These are phyloP conservation scores for Odontocerum albicorne DNA, from an alignment of 2,888 invertebrate species.

Conservation along the genomic window DNA sequence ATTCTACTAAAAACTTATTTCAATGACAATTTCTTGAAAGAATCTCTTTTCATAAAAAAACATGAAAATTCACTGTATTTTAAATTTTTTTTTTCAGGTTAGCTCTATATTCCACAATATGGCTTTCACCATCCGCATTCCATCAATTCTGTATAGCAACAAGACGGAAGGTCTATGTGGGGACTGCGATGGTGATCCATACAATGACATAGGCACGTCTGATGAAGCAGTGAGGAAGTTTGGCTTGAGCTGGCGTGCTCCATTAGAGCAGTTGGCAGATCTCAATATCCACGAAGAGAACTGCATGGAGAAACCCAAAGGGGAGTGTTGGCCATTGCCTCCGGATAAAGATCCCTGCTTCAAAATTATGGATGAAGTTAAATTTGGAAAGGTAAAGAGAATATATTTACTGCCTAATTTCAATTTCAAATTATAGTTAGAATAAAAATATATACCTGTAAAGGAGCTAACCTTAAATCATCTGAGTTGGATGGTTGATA, in stretches of 20 bases:
- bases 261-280: conserved; percentile 48
- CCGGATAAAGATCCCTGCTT: conserved; percentile 68
- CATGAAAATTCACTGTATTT: too few species aligned
- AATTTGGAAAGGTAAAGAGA: conserved; percentile 54
- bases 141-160: conserved; percentile 72
- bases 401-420: neutral
- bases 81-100: conserved; percentile 20
- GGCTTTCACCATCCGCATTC: conserved; percentile 62
- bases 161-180: conserved; percentile 82
- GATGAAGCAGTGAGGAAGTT: conserved; percentile 46
- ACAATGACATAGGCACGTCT: conserved; percentile 52
- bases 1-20: too few species aligned
- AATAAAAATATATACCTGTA: neutral
- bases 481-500: neutral
- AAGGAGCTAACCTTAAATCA: too few species aligned
- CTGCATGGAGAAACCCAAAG: conserved; percentile 50
- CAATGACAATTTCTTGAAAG: too few species aligned
- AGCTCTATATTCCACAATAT: conserved; percentile 46
- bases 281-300: conserved; percentile 54
- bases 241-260: conserved; percentile 60
- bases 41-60: too few species aligned
- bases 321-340: conserved; percentile 56
- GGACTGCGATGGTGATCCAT: conserved; percentile 64
- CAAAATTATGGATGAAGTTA: conserved; percentile 57
- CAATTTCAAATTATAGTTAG: neutral